These are phyloP conservation scores for Eulemur rufifrons DNA, from an alignment of 2,113 vertebrate species.

Conservation along the genomic window DNA sequence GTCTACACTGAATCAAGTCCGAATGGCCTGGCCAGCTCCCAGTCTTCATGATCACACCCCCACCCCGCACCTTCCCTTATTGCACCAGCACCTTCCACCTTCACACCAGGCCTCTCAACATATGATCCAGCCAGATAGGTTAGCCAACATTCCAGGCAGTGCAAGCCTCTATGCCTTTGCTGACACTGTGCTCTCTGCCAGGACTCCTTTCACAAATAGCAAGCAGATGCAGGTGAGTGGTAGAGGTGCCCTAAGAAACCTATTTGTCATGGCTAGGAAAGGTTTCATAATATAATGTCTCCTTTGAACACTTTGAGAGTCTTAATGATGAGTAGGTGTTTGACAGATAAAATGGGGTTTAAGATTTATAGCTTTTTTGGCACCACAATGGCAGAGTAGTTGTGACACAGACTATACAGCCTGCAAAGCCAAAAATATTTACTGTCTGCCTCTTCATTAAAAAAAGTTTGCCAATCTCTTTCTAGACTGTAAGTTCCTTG, in stretches of 20 bases:
- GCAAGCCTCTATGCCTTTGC: neutral
- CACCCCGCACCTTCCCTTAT: neutral
- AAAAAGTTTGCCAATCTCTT: neutral
- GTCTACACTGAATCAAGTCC: neutral
- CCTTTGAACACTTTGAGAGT: neutral
- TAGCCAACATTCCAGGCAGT: neutral
- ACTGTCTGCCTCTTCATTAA: neutral
- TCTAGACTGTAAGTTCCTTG: neutral
- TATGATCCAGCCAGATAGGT: neutral
- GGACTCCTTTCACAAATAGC: neutral
- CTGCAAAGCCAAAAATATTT: conserved; percentile 42
- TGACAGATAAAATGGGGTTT: neutral
- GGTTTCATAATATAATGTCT: neutral
- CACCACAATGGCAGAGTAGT: neutral
- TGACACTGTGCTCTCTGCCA: neutral
- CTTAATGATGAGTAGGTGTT: neutral
- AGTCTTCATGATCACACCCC: neutral
- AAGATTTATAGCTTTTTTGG: neutral
- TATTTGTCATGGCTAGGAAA: neutral
- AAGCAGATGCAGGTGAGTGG: neutral
- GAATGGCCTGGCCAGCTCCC: neutral
- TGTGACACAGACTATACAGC: neutral
- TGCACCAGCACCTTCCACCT: neutral
- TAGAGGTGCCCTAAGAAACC: neutral
- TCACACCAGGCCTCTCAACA: neutral